Evolutionary conservation across 2,888 invertebrate species (phyloP).

Genomic region (Tryphoninae sp.): DNA sequence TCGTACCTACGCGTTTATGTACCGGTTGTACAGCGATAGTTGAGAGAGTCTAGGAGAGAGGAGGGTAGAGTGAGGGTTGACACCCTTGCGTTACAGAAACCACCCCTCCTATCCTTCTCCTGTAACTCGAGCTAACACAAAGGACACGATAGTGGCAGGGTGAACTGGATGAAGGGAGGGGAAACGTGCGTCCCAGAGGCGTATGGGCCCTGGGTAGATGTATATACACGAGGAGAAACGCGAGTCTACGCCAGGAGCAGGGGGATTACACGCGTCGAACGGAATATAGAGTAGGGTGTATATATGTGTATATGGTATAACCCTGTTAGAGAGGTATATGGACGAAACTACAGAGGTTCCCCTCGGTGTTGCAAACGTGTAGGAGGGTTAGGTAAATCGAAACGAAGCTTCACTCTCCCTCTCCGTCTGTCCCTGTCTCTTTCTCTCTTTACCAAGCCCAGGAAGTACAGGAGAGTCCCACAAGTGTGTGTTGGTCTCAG

Average conservation of each 20-base stretch:
- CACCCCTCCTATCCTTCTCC: slow-evolving; percentile 28
- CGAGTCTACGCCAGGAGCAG: slow-evolving; percentile 2
- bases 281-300: slow-evolving; percentile 73
- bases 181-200: slow-evolving; percentile 11
- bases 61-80: slow-evolving; percentile 13
- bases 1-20: background rate
- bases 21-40: background rate
- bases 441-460: background rate
- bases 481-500: slow-evolving; percentile 68
- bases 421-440: too few species aligned
- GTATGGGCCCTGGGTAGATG: background rate
- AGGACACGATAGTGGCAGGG: slow-evolving; percentile 36
- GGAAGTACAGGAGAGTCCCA: slow-evolving; percentile 66
- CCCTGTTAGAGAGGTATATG: slow-evolving; percentile 19
- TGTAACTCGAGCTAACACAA: slow-evolving; percentile 54
- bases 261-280: slow-evolving; percentile 72
- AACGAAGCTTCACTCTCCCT: slow-evolving; percentile 63
- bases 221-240: slow-evolving; percentile 1
- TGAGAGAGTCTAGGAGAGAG: background rate
- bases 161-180: slow-evolving; percentile 1
- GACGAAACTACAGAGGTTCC: slow-evolving; percentile 40
- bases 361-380: slow-evolving; percentile 60
- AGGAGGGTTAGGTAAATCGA: slow-evolving; percentile 56
- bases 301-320: slow-evolving; percentile 10
- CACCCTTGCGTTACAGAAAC: slow-evolving; percentile 40